Evolutionary conservation across 2,797 vertebrate species (phyloP).

Genomic region (Kryptopterus vitreolus): DNA sequence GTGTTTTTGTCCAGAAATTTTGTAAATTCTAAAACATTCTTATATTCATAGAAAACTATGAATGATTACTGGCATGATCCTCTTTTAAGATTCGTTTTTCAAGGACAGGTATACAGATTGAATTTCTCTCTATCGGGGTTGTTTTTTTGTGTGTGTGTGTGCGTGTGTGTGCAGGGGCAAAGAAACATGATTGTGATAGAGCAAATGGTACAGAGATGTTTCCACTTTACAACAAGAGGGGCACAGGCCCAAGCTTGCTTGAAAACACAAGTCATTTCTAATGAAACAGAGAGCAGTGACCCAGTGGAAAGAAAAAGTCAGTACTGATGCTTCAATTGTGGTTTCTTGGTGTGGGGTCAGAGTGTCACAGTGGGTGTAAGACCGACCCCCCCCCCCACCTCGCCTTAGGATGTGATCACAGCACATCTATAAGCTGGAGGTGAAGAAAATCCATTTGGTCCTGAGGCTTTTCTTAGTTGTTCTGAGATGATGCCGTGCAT

Average conservation of each 20-base stretch:
- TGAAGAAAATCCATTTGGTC: not conserved
- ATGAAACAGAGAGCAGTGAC: not conserved
- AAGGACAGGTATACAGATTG: too few species aligned
- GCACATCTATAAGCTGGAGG: not conserved
- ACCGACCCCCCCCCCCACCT: too few species aligned
- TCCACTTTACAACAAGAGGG: not conserved
- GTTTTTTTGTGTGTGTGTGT: too few species aligned
- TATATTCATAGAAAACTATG: too few species aligned
- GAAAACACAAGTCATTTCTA: not conserved
- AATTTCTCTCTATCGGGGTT: too few species aligned
- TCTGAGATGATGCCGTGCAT: not conserved
- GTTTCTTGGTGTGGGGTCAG: not conserved
- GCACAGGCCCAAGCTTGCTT: not conserved
- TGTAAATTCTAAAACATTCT: too few species aligned
- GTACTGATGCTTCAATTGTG: not conserved
- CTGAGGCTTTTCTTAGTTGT: not conserved
- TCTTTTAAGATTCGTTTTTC: too few species aligned
- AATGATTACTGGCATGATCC: too few species aligned
- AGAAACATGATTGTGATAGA: too few species aligned
- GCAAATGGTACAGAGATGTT: not conserved
- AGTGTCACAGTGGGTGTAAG: not conserved
- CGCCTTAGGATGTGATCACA: not conserved
- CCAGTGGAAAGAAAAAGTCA: constrained; percentile 1
- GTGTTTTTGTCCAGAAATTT: too few species aligned
- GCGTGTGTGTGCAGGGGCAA: too few species aligned